These are phyloP conservation scores for Cydia splendana DNA, from an alignment of 1,140 invertebrate species.

Conservation along the genomic window DNA sequence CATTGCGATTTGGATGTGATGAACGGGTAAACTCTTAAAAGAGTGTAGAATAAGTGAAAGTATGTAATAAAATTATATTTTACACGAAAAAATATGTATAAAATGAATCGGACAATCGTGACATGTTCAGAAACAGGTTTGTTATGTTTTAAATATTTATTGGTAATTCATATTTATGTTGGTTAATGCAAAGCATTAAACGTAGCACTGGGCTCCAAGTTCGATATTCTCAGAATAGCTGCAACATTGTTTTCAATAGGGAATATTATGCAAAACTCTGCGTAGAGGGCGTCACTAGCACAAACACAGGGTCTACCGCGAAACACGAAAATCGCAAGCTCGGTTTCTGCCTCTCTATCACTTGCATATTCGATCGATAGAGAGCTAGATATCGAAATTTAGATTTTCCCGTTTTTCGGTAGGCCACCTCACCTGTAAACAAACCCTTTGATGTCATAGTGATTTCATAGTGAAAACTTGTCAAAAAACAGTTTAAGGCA, in stretches of 20 bases:
- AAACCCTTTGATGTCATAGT: no score
- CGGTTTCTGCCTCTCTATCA: no score
- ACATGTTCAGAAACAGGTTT: conserved; percentile 14
- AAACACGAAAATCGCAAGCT: no score
- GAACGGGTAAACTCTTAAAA: conserved; percentile 63
- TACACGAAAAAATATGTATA: conserved; percentile 22
- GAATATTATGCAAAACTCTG: no score
- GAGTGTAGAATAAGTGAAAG: conserved; percentile 53
- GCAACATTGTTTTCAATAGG: neutral
- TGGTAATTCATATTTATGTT: conserved; percentile 7
- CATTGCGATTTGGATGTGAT: conserved; percentile 56
- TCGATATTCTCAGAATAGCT: neutral
- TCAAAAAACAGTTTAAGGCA: no score
- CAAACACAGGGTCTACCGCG: no score
- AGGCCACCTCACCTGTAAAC: no score
- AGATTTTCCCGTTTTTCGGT: no score
- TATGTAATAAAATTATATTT: conserved; percentile 7
- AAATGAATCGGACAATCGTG: neutral
- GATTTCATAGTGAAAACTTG: no score
- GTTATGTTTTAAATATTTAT: conserved; percentile 25
- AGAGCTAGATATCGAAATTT: no score
- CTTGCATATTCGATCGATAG: no score
- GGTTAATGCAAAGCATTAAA: conserved; percentile 9
- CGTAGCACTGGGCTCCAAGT: neutral
- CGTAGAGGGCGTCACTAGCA: no score